Evolutionary conservation across 2,888 invertebrate genomes (phyloP).

Genomic region (Andrena marginata): DNA sequence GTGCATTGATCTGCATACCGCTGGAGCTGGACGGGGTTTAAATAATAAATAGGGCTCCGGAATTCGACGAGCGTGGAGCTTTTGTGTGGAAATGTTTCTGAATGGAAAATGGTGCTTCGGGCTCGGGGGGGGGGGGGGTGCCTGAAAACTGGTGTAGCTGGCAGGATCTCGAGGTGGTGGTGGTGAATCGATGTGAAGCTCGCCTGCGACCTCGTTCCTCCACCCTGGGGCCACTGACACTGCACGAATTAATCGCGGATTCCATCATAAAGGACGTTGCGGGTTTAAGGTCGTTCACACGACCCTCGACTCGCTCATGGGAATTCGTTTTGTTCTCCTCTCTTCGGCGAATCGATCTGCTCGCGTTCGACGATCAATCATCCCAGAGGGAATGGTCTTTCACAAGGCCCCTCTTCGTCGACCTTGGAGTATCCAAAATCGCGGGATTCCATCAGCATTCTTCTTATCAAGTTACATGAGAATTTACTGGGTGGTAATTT

Average conservation of each 20-base stretch:
- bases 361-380: constrained; percentile 16
- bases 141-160: background rate
- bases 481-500: no score
- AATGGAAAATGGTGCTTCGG: background rate
- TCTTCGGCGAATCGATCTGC: constrained; percentile 29
- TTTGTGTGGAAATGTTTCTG: background rate
- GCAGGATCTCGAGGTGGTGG: background rate
- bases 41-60: background rate
- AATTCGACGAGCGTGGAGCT: background rate
- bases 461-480: no score
- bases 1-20: background rate
- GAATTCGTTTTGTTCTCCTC: constrained; percentile 42
- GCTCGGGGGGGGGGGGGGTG: background rate
- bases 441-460: background rate
- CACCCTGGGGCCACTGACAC: constrained; percentile 34
- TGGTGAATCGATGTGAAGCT: background rate
- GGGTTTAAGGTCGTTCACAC: constrained; percentile 55
- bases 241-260: constrained; percentile 53
- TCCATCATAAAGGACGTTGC: constrained; percentile 17
- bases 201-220: constrained; percentile 27
- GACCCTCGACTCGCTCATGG: constrained; percentile 22
- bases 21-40: background rate
- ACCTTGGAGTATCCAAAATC: background rate
- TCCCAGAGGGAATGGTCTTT: background rate
- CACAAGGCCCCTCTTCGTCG: background rate